A percentile compares a stretch with the other conserved stretches of the same genome.
phyloP scores from a whole-genome alignment of 2,797 vertebrate genomes.

The Scolopax bukidnonensis region DNA sequence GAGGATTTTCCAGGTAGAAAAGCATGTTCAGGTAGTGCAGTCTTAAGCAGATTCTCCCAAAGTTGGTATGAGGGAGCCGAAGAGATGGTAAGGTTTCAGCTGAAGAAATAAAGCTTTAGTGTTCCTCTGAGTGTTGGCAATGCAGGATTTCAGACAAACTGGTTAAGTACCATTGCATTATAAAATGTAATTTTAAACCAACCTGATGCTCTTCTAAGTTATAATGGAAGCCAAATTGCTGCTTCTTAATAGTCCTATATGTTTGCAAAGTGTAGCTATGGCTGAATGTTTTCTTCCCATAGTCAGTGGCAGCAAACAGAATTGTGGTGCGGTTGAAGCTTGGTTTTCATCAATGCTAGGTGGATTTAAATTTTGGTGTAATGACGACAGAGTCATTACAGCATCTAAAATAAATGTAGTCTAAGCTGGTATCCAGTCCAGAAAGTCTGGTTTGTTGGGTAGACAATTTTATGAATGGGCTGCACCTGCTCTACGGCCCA shows the following conservation, averaged over 20 bases:
- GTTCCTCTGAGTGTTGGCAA: background rate
- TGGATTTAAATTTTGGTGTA: background rate
- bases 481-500: background rate
- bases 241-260: background rate
- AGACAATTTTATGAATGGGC: background rate
- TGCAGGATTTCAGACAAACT: background rate
- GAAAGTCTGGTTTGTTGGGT: background rate
- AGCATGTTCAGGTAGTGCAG: background rate
- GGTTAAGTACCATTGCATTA: background rate
- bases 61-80: background rate
- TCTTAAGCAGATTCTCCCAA: background rate
- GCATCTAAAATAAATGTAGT: background rate
- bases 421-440: background rate
- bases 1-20: background rate
- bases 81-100: background rate
- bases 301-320: background rate
- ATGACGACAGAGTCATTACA: background rate
- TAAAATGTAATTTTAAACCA: background rate
- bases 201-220: background rate
- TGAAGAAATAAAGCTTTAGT: background rate
- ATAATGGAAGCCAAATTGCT: background rate
- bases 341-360: background rate
- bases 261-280: background rate
- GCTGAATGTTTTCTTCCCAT: background rate
- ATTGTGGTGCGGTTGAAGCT: background rate